A percentile compares a stretch with the other conserved stretches of the same genome.
These are phyloP conservation scores for Quadroppia sp. DNA, from an alignment of 2,888 invertebrate species.

Conservation along the genomic window DNA sequence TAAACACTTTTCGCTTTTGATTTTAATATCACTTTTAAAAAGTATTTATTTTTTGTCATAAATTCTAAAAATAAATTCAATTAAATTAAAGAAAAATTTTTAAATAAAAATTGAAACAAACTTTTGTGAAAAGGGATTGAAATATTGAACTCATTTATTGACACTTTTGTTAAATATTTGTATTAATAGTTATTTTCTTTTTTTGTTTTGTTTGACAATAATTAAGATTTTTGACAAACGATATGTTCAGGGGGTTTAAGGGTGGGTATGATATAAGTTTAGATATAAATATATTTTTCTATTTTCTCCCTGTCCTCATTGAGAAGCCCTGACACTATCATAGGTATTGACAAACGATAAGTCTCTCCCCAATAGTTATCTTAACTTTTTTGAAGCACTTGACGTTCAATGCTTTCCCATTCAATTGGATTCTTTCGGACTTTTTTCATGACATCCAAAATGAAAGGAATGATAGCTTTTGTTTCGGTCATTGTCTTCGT, in stretches of 20 bases:
- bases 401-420: constrained; percentile 3
- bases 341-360: background rate
- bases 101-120: background rate
- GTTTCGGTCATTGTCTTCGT: background rate
- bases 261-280: no score
- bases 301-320: no score
- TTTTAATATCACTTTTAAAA: background rate
- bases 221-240: no score
- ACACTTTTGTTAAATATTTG: no score
- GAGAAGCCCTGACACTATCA: no score
- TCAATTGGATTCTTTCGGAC: constrained; percentile 14
- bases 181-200: no score
- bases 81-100: background rate
- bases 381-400: constrained; percentile 1
- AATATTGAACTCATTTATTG: background rate
- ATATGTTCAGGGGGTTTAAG: no score
- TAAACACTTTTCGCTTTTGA: background rate
- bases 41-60: no score
- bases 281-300: no score
- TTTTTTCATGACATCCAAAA: background rate
- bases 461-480: background rate
- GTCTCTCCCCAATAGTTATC: background rate
- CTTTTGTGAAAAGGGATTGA: background rate
- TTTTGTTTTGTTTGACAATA: no score
- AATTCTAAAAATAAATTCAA: no score